Conservation (phyloP, 1,140 invertebrate genomes). For the Ceratitis capitata region DNA sequence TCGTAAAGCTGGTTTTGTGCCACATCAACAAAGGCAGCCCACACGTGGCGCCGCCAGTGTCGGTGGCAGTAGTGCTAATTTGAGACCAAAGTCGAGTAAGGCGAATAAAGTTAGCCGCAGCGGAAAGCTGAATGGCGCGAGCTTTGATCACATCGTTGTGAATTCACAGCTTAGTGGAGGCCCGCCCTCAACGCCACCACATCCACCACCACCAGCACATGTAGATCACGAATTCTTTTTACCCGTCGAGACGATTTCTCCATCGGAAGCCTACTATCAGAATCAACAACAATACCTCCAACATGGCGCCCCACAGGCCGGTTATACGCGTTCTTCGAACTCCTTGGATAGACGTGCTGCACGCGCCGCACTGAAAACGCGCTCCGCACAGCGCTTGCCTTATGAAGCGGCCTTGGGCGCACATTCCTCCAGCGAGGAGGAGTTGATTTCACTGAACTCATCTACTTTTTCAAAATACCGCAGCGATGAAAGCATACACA, state of each 20-base stretch:
- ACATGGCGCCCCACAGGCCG: slow-evolving; percentile 29
- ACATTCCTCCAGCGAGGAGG: slow-evolving; percentile 77
- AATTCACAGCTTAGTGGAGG: slow-evolving; percentile 19
- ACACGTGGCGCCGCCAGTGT: slow-evolving; percentile 50
- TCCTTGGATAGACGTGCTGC: slow-evolving; percentile 62
- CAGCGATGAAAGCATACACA: slow-evolving; percentile 74
- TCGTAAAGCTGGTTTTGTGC: slow-evolving; percentile 65
- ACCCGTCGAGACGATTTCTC: slow-evolving; percentile 67
- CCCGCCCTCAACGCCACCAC: slow-evolving; percentile 19
- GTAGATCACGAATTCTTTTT: slow-evolving; percentile 68
- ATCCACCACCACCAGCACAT: slow-evolving; percentile 14
- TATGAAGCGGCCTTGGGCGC: slow-evolving; percentile 69
- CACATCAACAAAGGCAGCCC: slow-evolving; percentile 63
- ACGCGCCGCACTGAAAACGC: slow-evolving; percentile 60
- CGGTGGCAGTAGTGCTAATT: slow-evolving; percentile 47
- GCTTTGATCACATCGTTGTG: slow-evolving; percentile 69
- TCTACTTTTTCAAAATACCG: slow-evolving; percentile 72
- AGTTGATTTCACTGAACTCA: slow-evolving; percentile 71
- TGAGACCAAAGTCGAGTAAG: slow-evolving; percentile 65
- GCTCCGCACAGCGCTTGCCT: slow-evolving; percentile 67
- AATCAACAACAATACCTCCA: slow-evolving; percentile 49
- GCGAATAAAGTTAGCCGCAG: slow-evolving; percentile 56
- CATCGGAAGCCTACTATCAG: slow-evolving; percentile 61
- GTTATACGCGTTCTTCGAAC: slow-evolving; percentile 59
- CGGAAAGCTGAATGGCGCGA: slow-evolving; percentile 65